phyloP scores from a whole-genome alignment of 2,888 invertebrate genomes.

The Netelia fuscicornis region DNA sequence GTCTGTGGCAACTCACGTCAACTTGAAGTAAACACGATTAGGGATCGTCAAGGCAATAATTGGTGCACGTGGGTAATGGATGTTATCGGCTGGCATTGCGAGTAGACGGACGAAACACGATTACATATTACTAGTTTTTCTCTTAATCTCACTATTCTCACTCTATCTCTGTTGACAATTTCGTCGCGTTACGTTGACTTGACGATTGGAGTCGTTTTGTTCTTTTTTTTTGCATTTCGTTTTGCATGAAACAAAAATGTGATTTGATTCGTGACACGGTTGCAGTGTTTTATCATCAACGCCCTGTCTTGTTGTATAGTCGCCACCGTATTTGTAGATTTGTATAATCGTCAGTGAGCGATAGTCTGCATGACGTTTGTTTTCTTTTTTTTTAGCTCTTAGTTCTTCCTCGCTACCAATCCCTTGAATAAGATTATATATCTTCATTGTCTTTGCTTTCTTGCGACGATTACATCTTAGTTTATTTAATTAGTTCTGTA shows the following conservation, averaged over 20 bases:
- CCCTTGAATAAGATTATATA: constrained; percentile 26
- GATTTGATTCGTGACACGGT: constrained; percentile 21
- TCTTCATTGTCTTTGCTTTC: constrained; percentile 47
- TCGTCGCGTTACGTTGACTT: constrained; percentile 39
- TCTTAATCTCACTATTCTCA: not conserved
- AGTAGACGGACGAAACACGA: constrained; percentile 68
- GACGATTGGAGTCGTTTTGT: constrained; percentile 49
- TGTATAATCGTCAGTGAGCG: constrained; percentile 55
- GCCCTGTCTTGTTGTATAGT: constrained; percentile 47
- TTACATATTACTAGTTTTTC: not conserved
- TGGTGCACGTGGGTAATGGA: constrained; percentile 80
- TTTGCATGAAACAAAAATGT: constrained; percentile 53
- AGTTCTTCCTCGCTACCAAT: constrained; percentile 19
- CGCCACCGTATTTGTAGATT: constrained; percentile 44
- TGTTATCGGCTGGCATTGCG: constrained; percentile 76
- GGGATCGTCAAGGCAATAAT: constrained; percentile 73
- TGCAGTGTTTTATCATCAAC: constrained; percentile 35
- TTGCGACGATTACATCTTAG: constrained; percentile 35
- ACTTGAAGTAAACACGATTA: constrained; percentile 76
- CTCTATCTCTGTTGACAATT: constrained; percentile 39
- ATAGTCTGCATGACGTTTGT: constrained; percentile 57
- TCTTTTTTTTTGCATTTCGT: constrained; percentile 43
- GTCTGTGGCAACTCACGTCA: constrained; percentile 85
- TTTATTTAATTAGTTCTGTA: constrained; percentile 30
- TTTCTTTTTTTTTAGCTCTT: not conserved